These are phyloP conservation scores for Molossus molossus DNA, from an alignment of 2,797 vertebrate genomes.

Conservation along the genomic window DNA sequence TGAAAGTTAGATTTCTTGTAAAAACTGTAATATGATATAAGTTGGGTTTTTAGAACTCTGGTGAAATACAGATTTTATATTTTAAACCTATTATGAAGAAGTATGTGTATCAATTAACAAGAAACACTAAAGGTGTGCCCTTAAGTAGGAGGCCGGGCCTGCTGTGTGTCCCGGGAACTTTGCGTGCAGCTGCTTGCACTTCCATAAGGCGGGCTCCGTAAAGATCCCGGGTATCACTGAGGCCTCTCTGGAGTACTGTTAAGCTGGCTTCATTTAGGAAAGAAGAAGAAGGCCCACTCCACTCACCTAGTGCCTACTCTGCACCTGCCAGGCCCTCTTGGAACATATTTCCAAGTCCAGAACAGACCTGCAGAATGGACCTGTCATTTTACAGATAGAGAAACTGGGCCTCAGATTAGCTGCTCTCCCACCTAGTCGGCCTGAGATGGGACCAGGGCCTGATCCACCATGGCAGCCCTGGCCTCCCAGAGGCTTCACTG, in stretches of 20 bases:
- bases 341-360: background rate
- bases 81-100: background rate
- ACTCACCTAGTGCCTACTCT: background rate
- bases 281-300: background rate
- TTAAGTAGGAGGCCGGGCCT: background rate
- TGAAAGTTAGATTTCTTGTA: constrained; percentile 52
- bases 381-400: background rate
- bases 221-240: too few relatives aligned
- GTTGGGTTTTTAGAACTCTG: background rate
- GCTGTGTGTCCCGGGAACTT: background rate
- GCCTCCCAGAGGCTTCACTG: background rate
- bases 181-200: background rate
- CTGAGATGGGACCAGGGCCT: background rate
- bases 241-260: background rate
- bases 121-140: background rate
- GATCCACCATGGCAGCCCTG: background rate
- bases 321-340: background rate
- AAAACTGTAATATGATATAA: background rate
- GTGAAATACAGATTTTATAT: constrained; percentile 1
- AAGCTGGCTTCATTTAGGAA: background rate
- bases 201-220: accelerated
- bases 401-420: background rate
- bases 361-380: background rate
- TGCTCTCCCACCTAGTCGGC: background rate
- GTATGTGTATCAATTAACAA: background rate